A percentile compares a stretch with the other conserved stretches of the same genome.
Evolutionary conservation across 2,888 invertebrate species (phyloP).

Genomic region (Diogma glabrata): DNA sequence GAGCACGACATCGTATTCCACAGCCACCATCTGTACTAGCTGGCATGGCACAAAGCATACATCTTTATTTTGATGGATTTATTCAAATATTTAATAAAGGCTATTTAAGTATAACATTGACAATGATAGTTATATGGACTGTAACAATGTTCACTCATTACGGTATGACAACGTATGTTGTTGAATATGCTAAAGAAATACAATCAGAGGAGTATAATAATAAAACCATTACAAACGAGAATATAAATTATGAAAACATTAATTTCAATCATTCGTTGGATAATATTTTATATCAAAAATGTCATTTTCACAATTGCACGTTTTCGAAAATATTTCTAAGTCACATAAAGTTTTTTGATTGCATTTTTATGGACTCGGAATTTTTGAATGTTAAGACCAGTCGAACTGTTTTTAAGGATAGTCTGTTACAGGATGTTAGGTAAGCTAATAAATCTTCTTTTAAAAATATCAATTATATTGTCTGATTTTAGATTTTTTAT

Average conservation of each 20-base stretch:
- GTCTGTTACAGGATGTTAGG: constrained; percentile 51
- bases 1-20: constrained; percentile 43
- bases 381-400: constrained; percentile 62
- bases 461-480: neutral
- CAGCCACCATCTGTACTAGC: constrained; percentile 40
- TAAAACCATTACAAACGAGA: constrained; percentile 25
- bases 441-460: constrained; percentile 27
- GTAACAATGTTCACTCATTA: constrained; percentile 43
- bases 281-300: constrained; percentile 49
- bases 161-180: constrained; percentile 41
- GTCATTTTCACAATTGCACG: constrained; percentile 49
- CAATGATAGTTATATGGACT: constrained; percentile 47
- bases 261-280: constrained; percentile 51
- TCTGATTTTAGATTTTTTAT: neutral
- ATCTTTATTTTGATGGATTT: constrained; percentile 57
- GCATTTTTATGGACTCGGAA: constrained; percentile 54
- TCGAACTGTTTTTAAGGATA: constrained; percentile 50
- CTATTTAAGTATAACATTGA: constrained; percentile 48
- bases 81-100: constrained; percentile 52
- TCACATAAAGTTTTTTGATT: constrained; percentile 59
- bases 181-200: constrained; percentile 42
- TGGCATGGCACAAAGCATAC: constrained; percentile 37
- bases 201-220: constrained; percentile 35
- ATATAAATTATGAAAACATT: constrained; percentile 32
- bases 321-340: constrained; percentile 57